These are phyloP conservation scores for Nasonovia ribisnigri DNA, from an alignment of 2,888 invertebrate species.

Conservation along the genomic window DNA sequence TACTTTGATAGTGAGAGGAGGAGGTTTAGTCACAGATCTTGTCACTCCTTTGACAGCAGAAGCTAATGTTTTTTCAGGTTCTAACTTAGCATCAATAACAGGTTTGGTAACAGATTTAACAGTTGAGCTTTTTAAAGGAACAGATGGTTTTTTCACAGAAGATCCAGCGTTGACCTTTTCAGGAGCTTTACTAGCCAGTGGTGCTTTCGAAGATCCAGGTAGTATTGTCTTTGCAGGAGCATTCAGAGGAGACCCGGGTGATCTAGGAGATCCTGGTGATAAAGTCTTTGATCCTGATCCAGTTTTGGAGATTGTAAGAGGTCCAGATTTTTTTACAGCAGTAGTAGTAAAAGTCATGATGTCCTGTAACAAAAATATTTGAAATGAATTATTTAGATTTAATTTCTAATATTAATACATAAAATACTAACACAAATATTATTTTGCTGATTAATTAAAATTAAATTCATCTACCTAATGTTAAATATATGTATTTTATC, in stretches of 20 bases:
- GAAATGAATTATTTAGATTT: not conserved
- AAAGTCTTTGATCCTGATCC: conserved; percentile 45
- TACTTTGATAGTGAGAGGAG: conserved; percentile 48
- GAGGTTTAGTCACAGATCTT: conserved; percentile 45
- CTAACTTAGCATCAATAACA: conserved; percentile 22
- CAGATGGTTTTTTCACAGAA: conserved; percentile 24
- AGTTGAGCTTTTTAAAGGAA: conserved; percentile 16
- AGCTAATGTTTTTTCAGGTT: not conserved
- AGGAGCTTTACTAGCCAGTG: not conserved
- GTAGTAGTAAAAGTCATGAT: conserved; percentile 51
- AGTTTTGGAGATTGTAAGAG: conserved; percentile 42
- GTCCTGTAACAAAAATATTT: conserved; percentile 41
- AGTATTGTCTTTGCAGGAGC: not conserved
- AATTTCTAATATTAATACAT: not conserved
- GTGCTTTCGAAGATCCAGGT: conserved; percentile 27
- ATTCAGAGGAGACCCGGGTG: conserved; percentile 43
- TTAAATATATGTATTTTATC: not conserved
- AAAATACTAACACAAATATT: not conserved
- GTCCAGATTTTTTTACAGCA: conserved; percentile 42
- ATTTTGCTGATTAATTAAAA: not conserved
- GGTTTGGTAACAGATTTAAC: conserved; percentile 30
- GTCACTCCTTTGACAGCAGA: not conserved
- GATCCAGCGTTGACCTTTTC: not conserved
- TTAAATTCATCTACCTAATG: not conserved
- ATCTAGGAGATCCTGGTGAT: conserved; percentile 38